Conservation (phyloP, 2,888 invertebrate species). For the Cheilosia scutellata region DNA sequence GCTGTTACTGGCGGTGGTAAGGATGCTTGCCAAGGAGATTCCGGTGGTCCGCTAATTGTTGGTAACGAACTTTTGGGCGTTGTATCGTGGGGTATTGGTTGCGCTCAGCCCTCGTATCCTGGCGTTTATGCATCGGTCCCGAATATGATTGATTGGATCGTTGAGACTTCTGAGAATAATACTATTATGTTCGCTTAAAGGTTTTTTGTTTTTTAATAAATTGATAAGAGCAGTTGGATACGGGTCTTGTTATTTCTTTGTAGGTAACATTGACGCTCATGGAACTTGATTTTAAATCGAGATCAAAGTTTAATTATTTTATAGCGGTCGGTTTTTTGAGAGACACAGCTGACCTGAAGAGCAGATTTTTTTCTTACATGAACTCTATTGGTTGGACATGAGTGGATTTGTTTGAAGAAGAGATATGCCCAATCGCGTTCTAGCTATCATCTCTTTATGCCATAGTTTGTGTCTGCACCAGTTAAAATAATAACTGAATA, state of each 20-base stretch:
- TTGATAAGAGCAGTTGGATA: slow-evolving; percentile 1
- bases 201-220: not conserved
- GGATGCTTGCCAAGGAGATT: slow-evolving; percentile 82
- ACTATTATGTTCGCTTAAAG: slow-evolving; percentile 37
- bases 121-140: slow-evolving; percentile 81
- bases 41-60: slow-evolving; percentile 80
- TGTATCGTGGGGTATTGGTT: slow-evolving; percentile 81
- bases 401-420: no score
- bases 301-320: no score
- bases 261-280: no score
- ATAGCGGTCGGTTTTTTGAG: no score
- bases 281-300: no score
- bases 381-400: no score
- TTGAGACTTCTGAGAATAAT: slow-evolving; percentile 12
- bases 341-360: no score
- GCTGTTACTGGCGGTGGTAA: slow-evolving; percentile 79
- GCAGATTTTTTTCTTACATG: no score
- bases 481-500: no score
- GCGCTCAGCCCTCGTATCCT: slow-evolving; percentile 77
- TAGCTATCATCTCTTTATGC: no score
- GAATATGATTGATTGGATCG: slow-evolving; percentile 77
- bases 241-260: not conserved
- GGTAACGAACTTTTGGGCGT: slow-evolving; percentile 79
- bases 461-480: no score
- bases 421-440: no score